Conservation (phyloP, 2,888 invertebrate genomes). For the Drosophila rellima region DNA sequence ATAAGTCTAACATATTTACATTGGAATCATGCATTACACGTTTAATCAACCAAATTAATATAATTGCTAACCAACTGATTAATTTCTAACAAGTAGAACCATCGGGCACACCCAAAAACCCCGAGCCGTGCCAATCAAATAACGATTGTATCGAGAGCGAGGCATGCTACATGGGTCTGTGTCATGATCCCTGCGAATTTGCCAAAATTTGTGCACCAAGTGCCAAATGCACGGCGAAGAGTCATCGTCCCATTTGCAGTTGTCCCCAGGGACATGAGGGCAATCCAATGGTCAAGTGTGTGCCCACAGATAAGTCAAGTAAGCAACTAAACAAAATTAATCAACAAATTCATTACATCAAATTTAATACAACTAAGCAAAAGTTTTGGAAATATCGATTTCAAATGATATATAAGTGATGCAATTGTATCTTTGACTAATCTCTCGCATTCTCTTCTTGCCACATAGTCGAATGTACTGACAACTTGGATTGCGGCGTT, state of each 20-base stretch:
- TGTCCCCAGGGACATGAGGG: slow-evolving; percentile 93
- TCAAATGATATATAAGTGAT: background rate
- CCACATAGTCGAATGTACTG: slow-evolving; percentile 92
- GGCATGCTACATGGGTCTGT: slow-evolving; percentile 93
- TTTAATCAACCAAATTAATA: slow-evolving; percentile 44
- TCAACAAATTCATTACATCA: slow-evolving; percentile 51
- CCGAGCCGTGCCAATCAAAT: slow-evolving; percentile 93
- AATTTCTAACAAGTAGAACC: slow-evolving; percentile 87
- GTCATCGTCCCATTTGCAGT: slow-evolving; percentile 93
- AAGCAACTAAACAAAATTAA: slow-evolving; percentile 86
- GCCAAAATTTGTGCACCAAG: slow-evolving; percentile 91
- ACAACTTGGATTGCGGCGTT: slow-evolving; percentile 93
- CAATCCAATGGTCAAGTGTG: slow-evolving; percentile 93
- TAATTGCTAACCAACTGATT: slow-evolving; percentile 48
- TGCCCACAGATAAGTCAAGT: slow-evolving; percentile 90
- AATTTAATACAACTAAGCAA: slow-evolving; percentile 40
- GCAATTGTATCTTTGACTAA: background rate
- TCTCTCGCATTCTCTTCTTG: background rate
- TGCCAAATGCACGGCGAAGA: slow-evolving; percentile 92
- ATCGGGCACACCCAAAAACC: slow-evolving; percentile 90
- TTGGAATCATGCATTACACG: slow-evolving; percentile 13
- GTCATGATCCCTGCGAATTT: slow-evolving; percentile 94
- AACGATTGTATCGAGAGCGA: slow-evolving; percentile 93
- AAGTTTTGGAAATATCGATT: background rate
- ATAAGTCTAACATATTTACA: slow-evolving; percentile 38